phyloP scores from a whole-genome alignment of 2,888 invertebrate genomes.

The Andrena hattorfiana region DNA sequence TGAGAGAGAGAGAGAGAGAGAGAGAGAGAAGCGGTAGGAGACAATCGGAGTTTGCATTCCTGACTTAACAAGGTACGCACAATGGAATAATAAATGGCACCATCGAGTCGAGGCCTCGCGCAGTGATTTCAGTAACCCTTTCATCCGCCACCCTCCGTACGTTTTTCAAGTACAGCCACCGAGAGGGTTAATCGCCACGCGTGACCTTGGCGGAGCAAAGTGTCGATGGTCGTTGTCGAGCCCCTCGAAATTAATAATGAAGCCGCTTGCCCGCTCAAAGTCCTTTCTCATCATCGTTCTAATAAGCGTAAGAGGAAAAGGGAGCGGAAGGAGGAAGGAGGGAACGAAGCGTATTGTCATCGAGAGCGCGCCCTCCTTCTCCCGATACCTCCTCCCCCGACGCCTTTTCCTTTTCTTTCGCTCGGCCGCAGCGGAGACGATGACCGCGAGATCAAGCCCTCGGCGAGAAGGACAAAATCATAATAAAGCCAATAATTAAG shows the following conservation, averaged over 20 bases:
- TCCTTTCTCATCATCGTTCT: slow-evolving; percentile 69
- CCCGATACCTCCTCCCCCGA: slow-evolving; percentile 21
- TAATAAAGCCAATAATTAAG: slow-evolving; percentile 84
- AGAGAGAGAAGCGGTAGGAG: neutral
- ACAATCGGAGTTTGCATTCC: slow-evolving; percentile 18
- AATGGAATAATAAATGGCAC: slow-evolving; percentile 45
- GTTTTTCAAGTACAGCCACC: slow-evolving; percentile 33
- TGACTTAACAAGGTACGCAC: slow-evolving; percentile 25
- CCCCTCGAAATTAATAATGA: slow-evolving; percentile 78
- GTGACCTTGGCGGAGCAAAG: slow-evolving; percentile 62
- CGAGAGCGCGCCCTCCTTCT: slow-evolving; percentile 46
- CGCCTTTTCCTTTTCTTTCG: slow-evolving; percentile 1
- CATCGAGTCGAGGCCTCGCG: slow-evolving; percentile 26
- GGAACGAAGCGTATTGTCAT: slow-evolving; percentile 65
- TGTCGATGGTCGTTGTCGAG: slow-evolving; percentile 73
- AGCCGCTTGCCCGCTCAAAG: slow-evolving; percentile 69
- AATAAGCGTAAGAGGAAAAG: slow-evolving; percentile 74
- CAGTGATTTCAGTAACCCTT: slow-evolving; percentile 33
- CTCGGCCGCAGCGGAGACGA: slow-evolving; percentile 28
- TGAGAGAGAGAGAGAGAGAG: no score
- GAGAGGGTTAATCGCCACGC: slow-evolving; percentile 66
- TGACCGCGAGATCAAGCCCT: slow-evolving; percentile 62
- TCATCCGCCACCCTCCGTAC: slow-evolving; percentile 48
- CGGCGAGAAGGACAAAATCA: slow-evolving; percentile 79
- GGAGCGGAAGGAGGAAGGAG: slow-evolving; percentile 45